A percentile compares a stretch with the other conserved stretches of the same genome.
These are phyloP conservation scores for Poecilia wingei DNA, from an alignment of 2,797 vertebrate species.

Conservation along the genomic window DNA sequence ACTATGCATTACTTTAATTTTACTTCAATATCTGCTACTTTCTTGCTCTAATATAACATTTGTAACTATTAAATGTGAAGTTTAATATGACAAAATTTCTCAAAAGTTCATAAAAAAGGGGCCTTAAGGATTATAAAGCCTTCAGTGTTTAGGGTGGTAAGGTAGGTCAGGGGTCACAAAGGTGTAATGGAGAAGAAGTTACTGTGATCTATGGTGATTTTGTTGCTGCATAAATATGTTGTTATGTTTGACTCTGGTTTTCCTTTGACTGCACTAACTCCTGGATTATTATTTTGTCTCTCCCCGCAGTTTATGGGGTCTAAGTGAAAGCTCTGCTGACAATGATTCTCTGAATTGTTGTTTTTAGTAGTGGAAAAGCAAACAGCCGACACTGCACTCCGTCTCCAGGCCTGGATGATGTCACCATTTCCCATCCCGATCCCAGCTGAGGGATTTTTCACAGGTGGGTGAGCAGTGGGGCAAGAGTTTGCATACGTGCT, in stretches of 20 bases:
- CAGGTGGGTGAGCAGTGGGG: slow-evolving; percentile 27
- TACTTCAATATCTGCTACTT: neutral
- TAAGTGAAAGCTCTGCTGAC: slow-evolving; percentile 47
- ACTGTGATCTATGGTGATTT: slow-evolving; percentile 49
- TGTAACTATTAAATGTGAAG: neutral
- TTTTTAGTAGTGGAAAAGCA: slow-evolving; percentile 75
- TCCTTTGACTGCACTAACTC: slow-evolving; percentile 30
- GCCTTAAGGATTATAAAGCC: slow-evolving; percentile 29
- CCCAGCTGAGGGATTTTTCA: slow-evolving; percentile 30
- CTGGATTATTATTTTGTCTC: slow-evolving; percentile 37
- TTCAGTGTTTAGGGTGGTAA: slow-evolving; percentile 27
- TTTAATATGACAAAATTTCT: neutral
- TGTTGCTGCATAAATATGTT: slow-evolving; percentile 43
- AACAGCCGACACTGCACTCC: slow-evolving; percentile 76
- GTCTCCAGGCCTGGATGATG: slow-evolving; percentile 70
- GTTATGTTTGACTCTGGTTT: slow-evolving; percentile 28
- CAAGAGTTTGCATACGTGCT: slow-evolving; percentile 34
- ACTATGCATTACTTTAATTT: neutral
- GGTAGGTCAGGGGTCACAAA: slow-evolving; percentile 31
- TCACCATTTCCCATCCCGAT: slow-evolving; percentile 65
- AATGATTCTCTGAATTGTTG: slow-evolving; percentile 68
- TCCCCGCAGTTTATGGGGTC: slow-evolving; percentile 13
- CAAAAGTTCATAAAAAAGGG: neutral
- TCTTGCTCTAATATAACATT: neutral
- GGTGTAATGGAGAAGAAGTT: slow-evolving; percentile 34